These are phyloP conservation scores for Anthrax anthrax DNA, from an alignment of 2,888 invertebrate species.

Conservation along the genomic window DNA sequence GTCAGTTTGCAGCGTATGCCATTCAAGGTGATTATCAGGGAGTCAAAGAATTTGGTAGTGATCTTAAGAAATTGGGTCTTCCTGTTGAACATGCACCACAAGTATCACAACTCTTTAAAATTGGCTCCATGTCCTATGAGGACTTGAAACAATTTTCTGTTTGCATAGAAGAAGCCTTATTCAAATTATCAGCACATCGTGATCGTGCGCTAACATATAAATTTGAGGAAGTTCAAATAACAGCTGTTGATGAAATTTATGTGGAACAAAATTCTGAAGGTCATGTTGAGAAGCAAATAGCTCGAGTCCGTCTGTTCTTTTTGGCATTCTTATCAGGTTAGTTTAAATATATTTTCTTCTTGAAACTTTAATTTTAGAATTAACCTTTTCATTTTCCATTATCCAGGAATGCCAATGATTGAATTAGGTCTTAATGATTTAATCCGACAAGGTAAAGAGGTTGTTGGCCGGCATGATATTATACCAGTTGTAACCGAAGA, in stretches of 20 bases:
- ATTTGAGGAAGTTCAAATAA: constrained; percentile 91
- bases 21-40: constrained; percentile 89
- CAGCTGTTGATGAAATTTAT: constrained; percentile 82
- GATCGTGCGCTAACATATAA: constrained; percentile 85
- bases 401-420: constrained; percentile 78
- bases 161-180: constrained; percentile 85
- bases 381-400: neutral
- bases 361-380: neutral
- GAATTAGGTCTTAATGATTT: constrained; percentile 97
- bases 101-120: constrained; percentile 86
- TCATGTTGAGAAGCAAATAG: constrained; percentile 75
- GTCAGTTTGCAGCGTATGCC: constrained; percentile 86
- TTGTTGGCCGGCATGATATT: constrained; percentile 97
- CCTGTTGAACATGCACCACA: constrained; percentile 97
- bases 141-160: constrained; percentile 85
- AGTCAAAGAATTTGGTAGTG: constrained; percentile 85
- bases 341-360: too few relatives aligned
- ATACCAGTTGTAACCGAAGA: constrained; percentile 97
- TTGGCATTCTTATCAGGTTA: constrained; percentile 84
- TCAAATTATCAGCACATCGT: constrained; percentile 67
- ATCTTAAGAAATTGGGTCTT: constrained; percentile 80
- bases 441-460: constrained; percentile 95
- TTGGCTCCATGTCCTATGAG: constrained; percentile 78
- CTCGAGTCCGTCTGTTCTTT: constrained; percentile 89
- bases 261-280: constrained; percentile 81